Percentiles rank a stretch among this genome's conserved stretches.
Conservation (phyloP, 1,140 invertebrate genomes). For the Mactra quadrangularis region DNA sequence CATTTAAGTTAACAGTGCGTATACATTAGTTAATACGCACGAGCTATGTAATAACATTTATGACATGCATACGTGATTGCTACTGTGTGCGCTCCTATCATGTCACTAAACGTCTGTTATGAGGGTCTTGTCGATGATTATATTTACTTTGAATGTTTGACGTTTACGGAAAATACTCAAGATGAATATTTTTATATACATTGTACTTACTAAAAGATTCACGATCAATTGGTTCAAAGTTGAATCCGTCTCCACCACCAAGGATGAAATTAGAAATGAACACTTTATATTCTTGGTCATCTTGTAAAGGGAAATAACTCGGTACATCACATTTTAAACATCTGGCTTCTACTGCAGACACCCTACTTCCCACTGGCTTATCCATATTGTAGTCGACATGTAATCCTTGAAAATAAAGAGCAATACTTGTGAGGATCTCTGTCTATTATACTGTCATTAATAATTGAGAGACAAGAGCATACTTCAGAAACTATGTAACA, state of each 20-base stretch:
- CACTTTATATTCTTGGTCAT: constrained; percentile 4
- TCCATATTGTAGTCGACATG: not conserved
- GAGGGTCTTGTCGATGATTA: not conserved
- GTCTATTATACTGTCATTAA: too few species aligned
- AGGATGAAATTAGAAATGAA: not conserved
- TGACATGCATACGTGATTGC: too few species aligned
- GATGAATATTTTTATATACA: too few species aligned
- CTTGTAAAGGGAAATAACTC: constrained; percentile 39
- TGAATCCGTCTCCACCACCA: constrained; percentile 42
- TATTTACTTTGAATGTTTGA: not conserved
- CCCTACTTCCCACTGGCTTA: not conserved
- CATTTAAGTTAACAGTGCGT: too few species aligned
- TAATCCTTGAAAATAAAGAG: constrained; percentile 2
- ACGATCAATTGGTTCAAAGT: not conserved
- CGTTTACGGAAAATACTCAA: not conserved
- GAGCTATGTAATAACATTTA: too few species aligned
- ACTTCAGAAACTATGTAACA: too few species aligned
- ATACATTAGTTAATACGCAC: too few species aligned
- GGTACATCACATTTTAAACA: constrained; percentile 37
- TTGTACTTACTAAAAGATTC: constrained; percentile 13
- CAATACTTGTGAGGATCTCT: too few species aligned
- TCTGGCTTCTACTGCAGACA: constrained; percentile 2
- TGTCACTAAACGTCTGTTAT: not conserved
- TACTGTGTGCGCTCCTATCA: too few species aligned
- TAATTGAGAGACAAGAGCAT: too few species aligned